A percentile compares a stretch with the other conserved stretches of the same genome.
Evolutionary conservation across 2,113 vertebrate species (phyloP).

Genomic region (Laticauda colubrina): DNA sequence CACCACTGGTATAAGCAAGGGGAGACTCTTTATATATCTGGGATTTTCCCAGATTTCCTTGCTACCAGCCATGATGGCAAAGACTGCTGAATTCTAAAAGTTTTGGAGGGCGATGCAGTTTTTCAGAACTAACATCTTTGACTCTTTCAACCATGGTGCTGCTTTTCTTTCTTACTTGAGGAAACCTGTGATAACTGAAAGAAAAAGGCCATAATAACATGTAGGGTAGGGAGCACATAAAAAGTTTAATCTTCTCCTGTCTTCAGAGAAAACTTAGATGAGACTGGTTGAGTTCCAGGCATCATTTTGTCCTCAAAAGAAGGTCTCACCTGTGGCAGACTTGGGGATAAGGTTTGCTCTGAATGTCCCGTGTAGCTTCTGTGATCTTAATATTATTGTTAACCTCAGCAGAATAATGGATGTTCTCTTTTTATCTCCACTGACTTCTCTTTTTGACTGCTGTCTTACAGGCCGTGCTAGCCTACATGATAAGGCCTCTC

Average conservation of each 20-base stretch:
- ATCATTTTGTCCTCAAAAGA: neutral
- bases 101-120: too few species aligned
- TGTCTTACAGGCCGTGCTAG: conserved; percentile 83
- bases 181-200: neutral
- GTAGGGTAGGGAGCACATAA: neutral
- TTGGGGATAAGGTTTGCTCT: neutral
- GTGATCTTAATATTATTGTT: too few species aligned
- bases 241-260: neutral
- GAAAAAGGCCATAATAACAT: neutral
- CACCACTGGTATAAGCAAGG: neutral
- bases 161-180: neutral
- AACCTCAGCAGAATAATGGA: neutral
- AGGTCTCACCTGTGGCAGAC: neutral
- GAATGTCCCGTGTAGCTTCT: too few species aligned
- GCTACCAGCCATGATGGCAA: neutral
- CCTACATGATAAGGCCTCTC: conserved; percentile 93
- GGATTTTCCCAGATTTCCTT: neutral
- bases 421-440: neutral
- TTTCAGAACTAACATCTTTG: neutral
- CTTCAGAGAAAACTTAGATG: neutral
- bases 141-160: neutral
- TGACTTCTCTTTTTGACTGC: neutral
- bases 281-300: neutral
- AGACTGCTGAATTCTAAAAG: neutral
- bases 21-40: neutral